These are phyloP conservation scores for Mirza zaza DNA, from an alignment of 2,113 vertebrate genomes.

Conservation along the genomic window DNA sequence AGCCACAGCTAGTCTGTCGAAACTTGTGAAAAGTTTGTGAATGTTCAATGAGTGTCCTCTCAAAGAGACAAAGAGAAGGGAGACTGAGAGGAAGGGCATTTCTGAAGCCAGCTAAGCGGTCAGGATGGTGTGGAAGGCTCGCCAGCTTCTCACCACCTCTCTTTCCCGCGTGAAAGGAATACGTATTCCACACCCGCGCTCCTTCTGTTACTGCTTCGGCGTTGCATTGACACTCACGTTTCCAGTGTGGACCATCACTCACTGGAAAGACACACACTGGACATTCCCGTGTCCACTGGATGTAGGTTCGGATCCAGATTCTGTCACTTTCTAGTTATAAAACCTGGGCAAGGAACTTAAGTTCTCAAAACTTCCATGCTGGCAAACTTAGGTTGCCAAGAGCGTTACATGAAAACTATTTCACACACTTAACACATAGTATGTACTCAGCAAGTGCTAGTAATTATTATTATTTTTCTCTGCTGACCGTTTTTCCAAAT, in stretches of 20 bases:
- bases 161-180: neutral
- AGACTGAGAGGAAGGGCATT: no score
- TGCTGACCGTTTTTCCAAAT: neutral
- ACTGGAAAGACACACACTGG: neutral
- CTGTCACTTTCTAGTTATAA: neutral
- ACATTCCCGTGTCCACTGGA: neutral
- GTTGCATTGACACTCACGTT: neutral
- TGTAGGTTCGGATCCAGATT: neutral
- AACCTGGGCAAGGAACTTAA: neutral
- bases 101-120: neutral
- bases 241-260: neutral
- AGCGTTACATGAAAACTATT: neutral
- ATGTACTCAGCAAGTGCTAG: neutral
- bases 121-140: neutral
- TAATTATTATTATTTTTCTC: neutral
- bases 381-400: neutral
- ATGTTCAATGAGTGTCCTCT: neutral
- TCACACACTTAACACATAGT: neutral
- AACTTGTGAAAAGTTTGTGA: conserved; percentile 30
- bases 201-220: neutral
- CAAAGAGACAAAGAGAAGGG: neutral
- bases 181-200: accelerated
- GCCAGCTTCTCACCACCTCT: neutral
- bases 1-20: neutral
- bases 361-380: neutral